Evolutionary conservation across 2,797 vertebrate genomes (phyloP).

Genomic region (Catharus ustulatus): DNA sequence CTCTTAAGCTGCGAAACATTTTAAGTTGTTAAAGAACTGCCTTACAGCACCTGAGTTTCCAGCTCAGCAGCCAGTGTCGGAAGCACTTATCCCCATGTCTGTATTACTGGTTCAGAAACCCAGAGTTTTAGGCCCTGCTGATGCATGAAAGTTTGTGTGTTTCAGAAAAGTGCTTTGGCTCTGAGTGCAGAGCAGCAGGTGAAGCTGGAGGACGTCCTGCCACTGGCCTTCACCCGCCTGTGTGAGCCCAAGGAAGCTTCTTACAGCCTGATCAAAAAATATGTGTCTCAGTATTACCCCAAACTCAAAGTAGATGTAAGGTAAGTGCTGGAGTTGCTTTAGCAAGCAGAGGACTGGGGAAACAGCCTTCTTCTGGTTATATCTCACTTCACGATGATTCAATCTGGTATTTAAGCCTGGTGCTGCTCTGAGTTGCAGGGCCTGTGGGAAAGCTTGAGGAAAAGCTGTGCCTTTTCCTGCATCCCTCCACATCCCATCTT

Average conservation of each 20-base stretch:
- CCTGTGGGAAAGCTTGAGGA: background rate
- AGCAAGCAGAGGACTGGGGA: background rate
- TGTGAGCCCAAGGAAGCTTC: constrained; percentile 99
- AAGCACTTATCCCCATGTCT: background rate
- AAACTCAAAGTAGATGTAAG: constrained; percentile 90
- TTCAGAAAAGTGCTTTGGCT: constrained; percentile 72
- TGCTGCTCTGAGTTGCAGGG: background rate
- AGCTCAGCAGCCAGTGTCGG: background rate
- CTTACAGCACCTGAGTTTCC: background rate
- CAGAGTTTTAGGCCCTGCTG: background rate
- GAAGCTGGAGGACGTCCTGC: constrained; percentile 91
- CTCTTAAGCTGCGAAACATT: background rate
- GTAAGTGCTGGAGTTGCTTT: constrained; percentile 67
- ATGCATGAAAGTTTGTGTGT: background rate
- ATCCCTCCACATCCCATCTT: background rate
- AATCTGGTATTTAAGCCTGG: background rate
- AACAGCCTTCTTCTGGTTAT: background rate
- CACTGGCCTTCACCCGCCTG: constrained; percentile 94
- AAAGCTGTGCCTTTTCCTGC: background rate
- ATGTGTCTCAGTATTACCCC: constrained; percentile 95
- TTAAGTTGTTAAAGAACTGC: background rate
- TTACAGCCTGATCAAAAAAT: constrained; percentile 96
- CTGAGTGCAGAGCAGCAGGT: constrained; percentile 79
- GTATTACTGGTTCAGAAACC: background rate
- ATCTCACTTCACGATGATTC: rapidly evolving